Percentiles rank a stretch among this genome's conserved stretches.
These are phyloP conservation scores for Nothobranchius kuhntae DNA, from an alignment of 2,113 vertebrate species.

Conservation along the genomic window DNA sequence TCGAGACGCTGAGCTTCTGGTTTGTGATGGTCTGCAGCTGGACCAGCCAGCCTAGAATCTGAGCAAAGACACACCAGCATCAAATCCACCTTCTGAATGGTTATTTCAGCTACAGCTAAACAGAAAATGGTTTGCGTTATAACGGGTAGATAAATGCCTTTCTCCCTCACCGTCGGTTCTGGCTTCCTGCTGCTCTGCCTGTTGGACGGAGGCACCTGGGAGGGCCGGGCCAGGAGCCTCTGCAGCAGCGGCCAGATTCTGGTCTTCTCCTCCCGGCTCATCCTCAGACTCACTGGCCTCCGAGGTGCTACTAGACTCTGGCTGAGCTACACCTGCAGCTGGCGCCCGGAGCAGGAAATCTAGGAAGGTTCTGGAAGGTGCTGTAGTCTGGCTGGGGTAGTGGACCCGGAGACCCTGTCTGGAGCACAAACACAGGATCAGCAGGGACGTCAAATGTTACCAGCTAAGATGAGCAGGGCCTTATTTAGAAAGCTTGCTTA, in stretches of 20 bases:
- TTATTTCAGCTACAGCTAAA: background rate
- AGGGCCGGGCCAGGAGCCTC: background rate
- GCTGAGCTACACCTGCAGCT: slow-evolving; percentile 50
- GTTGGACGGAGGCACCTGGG: background rate
- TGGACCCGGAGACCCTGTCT: slow-evolving; percentile 74
- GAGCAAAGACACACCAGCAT: slow-evolving; percentile 11
- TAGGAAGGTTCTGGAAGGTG: slow-evolving; percentile 71
- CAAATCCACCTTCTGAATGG: background rate
- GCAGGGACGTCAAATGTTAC: background rate
- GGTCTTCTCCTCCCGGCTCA: slow-evolving; percentile 14
- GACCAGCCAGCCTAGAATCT: slow-evolving; percentile 48
- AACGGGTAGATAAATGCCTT: too few species aligned
- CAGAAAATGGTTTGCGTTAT: too few species aligned
- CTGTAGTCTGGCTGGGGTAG: slow-evolving; percentile 81
- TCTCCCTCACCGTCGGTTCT: background rate
- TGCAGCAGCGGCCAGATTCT: background rate
- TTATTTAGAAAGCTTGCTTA: too few species aligned
- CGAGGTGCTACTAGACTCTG: slow-evolving; percentile 70
- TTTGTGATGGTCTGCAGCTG: slow-evolving; percentile 2
- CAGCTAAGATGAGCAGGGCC: background rate
- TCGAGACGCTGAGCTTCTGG: slow-evolving; percentile 9
- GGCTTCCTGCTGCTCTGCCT: slow-evolving; percentile 17
- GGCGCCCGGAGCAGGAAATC: slow-evolving; percentile 52
- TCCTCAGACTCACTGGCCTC: slow-evolving; percentile 76
- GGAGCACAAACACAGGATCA: slow-evolving; percentile 1